Percentiles rank a stretch among this genome's conserved stretches.
Conservation (phyloP, 92 coral and sea anemone species). For the Paramuricea clavata region DNA sequence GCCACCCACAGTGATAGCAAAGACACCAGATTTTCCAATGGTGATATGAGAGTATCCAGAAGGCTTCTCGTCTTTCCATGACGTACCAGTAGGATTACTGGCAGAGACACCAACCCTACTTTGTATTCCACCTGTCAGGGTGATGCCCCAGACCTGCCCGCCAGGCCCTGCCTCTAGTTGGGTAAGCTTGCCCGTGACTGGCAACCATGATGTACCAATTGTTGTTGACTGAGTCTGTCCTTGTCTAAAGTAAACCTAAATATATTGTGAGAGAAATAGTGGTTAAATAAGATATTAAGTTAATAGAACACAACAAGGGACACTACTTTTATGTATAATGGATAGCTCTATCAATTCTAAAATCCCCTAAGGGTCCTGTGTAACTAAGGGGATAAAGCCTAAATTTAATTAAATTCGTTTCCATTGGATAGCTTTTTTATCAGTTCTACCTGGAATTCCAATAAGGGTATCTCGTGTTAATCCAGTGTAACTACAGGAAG, state of each 20-base stretch:
- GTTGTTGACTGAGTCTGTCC: slow-evolving; percentile 9
- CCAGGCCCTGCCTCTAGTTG: slow-evolving; percentile 32
- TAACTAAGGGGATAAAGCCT: too few species aligned
- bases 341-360: not conserved
- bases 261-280: not conserved
- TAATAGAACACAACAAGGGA: not conserved
- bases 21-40: slow-evolving; percentile 29
- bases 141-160: slow-evolving; percentile 15
- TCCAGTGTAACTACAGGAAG: too few species aligned
- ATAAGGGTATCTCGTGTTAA: too few species aligned
- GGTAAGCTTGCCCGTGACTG: not conserved
- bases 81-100: not conserved
- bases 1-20: slow-evolving; percentile 2
- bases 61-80: slow-evolving; percentile 10
- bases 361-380: too few species aligned
- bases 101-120: not conserved
- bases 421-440: too few species aligned
- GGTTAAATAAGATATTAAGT: not conserved
- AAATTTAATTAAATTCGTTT: too few species aligned
- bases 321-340: too few species aligned
- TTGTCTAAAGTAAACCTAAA: slow-evolving; percentile 5
- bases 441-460: too few species aligned
- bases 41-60: slow-evolving; percentile 18
- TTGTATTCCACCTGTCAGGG: not conserved
- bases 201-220: slow-evolving; percentile 6